Base-by-base conservation (phyloP, 2,888 invertebrate genomes). In the Macrophya alboannulata region DNA sequence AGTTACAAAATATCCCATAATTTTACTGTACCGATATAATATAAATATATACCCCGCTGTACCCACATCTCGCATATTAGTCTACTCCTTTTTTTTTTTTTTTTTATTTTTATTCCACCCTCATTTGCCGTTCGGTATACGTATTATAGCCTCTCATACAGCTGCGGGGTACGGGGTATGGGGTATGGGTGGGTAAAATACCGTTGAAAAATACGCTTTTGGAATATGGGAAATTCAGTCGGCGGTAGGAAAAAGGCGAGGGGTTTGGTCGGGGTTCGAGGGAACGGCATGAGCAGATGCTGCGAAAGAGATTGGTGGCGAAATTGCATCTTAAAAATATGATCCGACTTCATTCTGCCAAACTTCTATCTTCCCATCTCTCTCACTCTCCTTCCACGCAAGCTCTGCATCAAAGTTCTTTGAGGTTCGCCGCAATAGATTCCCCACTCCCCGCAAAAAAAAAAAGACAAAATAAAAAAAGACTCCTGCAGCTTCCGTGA, bases 271-370 rank as follows among this genome's bases (percentile, higher is more conserved):
- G 84, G 84, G 74, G 51, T 84, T 25, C 55, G 79, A 76, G 77
- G 86, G 85, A 84, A 72, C 74, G 55, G 77, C 59, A 81, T 40
- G 51, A 91, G 90, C 90, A 90, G 90, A 90, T 89, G 88, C 89
- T 85, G 87, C 89, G 89, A 89, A 89, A 90, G 89, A 92, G 91
- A 92, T 92, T 92, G 90, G 89, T 89, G 90, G 89, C 89, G 90
- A 92, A 92, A 92, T 92, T 92, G 91, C 92, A 91, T 92, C 91
- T 92, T 91, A 91, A 92, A 92, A 92, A 92, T 92, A 92, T 91
- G 91, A 92, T 92, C 90, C 90, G 89, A 90, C 91, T 92, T 91
- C 89, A 90, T 92, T 91, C 87, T 85, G 86, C 86, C 85, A 85
- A 77, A 86, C 87, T 81, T 55, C 51, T 55, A 31, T 55, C 31